Evolutionary conservation across 2,888 invertebrate species (phyloP).

Genomic region (Epirrhoe tristata): DNA sequence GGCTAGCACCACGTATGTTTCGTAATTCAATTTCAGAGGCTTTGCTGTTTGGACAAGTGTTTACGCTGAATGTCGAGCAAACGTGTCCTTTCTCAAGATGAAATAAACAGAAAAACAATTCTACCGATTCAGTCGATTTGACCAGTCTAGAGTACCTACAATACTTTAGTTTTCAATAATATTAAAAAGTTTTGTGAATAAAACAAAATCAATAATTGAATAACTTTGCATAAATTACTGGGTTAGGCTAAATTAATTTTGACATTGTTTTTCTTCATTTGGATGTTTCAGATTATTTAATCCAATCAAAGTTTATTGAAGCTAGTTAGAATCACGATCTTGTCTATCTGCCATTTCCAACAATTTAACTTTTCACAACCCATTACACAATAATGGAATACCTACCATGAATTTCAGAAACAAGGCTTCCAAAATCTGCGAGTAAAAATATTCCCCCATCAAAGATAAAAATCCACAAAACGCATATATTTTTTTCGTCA

Average conservation of each 20-base stretch:
- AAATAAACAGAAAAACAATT: neutral
- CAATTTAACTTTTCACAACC: neutral
- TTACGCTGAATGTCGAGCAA: neutral
- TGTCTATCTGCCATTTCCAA: neutral
- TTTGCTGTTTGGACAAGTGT: neutral
- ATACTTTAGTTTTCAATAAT: too few relatives aligned
- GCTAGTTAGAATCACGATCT: too few relatives aligned
- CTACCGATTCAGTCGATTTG: too few relatives aligned
- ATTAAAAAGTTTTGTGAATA: too few relatives aligned
- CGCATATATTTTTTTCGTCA: constrained; percentile 62
- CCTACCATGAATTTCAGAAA: constrained; percentile 28
- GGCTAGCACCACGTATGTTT: neutral
- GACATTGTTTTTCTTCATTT: too few relatives aligned
- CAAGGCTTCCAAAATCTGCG: constrained; percentile 30
- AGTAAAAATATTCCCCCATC: constrained; percentile 39
- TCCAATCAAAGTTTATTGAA: too few relatives aligned
- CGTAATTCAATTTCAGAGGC: constrained; percentile 8
- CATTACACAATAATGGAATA: constrained; percentile 7
- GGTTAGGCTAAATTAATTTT: too few relatives aligned
- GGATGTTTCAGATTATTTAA: too few relatives aligned
- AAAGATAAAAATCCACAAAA: constrained; percentile 59
- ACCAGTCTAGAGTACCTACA: too few relatives aligned
- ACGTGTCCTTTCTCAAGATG: neutral
- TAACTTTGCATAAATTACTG: too few relatives aligned
- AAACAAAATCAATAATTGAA: too few relatives aligned